A percentile compares a stretch with the other conserved stretches of the same genome.
Evolutionary conservation across 2,113 vertebrate genomes (phyloP).

Genomic region (Nibea coibor): DNA sequence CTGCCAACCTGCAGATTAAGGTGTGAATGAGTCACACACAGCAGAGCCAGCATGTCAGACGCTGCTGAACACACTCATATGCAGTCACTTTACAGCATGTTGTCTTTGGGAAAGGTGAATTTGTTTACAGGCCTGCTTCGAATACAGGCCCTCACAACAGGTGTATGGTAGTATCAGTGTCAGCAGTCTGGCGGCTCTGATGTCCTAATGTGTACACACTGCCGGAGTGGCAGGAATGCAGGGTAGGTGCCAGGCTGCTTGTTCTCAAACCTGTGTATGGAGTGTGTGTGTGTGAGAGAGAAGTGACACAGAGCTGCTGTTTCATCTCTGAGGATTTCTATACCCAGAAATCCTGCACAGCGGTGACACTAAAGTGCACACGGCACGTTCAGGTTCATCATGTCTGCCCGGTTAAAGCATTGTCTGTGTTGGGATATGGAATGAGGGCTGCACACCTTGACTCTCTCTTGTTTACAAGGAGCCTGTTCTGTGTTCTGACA

Average conservation of each 20-base stretch:
- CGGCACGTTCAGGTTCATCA: background rate
- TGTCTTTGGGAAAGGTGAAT: constrained; percentile 27
- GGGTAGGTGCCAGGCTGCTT: constrained; percentile 15
- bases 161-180: constrained; percentile 29
- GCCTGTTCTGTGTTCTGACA: background rate
- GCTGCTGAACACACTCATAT: background rate
- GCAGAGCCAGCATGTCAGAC: background rate
- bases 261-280: background rate
- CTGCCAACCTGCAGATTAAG: background rate
- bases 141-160: constrained; percentile 15
- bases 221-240: constrained; percentile 23
- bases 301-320: background rate
- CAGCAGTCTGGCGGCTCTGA: background rate
- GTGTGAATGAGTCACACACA: background rate
- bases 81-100: background rate
- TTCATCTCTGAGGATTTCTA: background rate
- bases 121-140: constrained; percentile 10
- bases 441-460: background rate
- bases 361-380: background rate
- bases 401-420: no score
- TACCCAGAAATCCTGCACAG: background rate
- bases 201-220: constrained; percentile 18
- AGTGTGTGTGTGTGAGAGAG: background rate
- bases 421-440: background rate
- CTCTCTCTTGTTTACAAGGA: background rate